These are phyloP conservation scores for Apotomis capreana DNA, from an alignment of 2,888 invertebrate genomes.

Conservation along the genomic window DNA sequence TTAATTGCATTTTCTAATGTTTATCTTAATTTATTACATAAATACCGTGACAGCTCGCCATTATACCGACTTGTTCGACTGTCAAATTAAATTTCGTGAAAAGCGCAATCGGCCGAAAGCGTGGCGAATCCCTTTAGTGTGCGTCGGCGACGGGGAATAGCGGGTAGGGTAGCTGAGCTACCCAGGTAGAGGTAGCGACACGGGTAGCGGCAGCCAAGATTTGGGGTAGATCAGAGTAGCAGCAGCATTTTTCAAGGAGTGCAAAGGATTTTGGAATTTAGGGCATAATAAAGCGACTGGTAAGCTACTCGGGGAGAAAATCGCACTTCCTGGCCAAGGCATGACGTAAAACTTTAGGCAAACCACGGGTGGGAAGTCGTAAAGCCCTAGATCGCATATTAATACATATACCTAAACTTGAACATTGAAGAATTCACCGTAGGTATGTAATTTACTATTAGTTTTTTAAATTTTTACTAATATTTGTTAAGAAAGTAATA, in stretches of 20 bases:
- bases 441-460: no score
- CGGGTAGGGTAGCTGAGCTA: conserved; percentile 7
- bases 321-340: no score
- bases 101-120: conserved; percentile 65
- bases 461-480: no score
- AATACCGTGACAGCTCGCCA: conserved; percentile 38
- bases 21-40: conserved; percentile 40
- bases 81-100: conserved; percentile 60
- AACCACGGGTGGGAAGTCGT: no score
- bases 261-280: no score
- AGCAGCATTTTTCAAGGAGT: neutral
- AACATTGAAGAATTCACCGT: no score
- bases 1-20: conserved; percentile 40
- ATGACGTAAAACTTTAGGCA: no score
- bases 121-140: conserved; percentile 66
- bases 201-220: conserved; percentile 8
- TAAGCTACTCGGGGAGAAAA: no score
- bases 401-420: no score
- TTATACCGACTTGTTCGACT: conserved; percentile 48
- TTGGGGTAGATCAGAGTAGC: neutral
- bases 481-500: no score
- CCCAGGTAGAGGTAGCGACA: neutral
- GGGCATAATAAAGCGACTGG: no score
- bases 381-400: no score
- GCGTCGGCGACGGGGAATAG: conserved; percentile 47